Conservation (phyloP, 23 tunicate species). For the Halocynthia roretzi region DNA sequence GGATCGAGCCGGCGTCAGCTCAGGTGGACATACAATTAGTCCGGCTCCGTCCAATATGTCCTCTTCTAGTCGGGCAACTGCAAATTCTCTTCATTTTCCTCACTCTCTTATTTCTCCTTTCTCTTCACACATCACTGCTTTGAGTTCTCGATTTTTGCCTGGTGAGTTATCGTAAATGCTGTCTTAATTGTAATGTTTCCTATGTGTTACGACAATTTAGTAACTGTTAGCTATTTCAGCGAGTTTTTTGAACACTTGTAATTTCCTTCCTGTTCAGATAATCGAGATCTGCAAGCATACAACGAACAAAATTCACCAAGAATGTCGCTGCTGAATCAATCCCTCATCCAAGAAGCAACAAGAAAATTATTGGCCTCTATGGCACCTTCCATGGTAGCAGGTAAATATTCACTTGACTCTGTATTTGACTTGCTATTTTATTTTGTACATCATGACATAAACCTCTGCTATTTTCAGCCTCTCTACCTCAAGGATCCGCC, state of each 20-base stretch:
- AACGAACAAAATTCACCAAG: background rate
- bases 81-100: background rate
- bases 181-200: background rate
- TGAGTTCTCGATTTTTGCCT: background rate
- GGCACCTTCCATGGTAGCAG: constrained; percentile 38
- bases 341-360: constrained; percentile 44
- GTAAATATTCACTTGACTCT: constrained; percentile 2
- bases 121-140: background rate
- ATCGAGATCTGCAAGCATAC: background rate
- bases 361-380: constrained; percentile 46
- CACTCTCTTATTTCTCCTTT: constrained; percentile 12
- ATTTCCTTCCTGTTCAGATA: background rate
- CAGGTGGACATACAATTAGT: too few species aligned
- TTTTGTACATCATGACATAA: background rate
- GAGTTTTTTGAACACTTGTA: too few species aligned
- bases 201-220: background rate
- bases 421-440: background rate
- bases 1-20: too few species aligned
- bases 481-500: constrained; percentile 14
- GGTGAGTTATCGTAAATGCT: background rate
- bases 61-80: background rate
- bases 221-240: too few species aligned
- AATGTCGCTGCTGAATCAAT: constrained; percentile 8
- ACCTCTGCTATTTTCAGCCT: background rate
- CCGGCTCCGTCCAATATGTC: background rate